These are phyloP conservation scores for Meteorus colon DNA, from an alignment of 2,888 invertebrate genomes.

Conservation along the genomic window DNA sequence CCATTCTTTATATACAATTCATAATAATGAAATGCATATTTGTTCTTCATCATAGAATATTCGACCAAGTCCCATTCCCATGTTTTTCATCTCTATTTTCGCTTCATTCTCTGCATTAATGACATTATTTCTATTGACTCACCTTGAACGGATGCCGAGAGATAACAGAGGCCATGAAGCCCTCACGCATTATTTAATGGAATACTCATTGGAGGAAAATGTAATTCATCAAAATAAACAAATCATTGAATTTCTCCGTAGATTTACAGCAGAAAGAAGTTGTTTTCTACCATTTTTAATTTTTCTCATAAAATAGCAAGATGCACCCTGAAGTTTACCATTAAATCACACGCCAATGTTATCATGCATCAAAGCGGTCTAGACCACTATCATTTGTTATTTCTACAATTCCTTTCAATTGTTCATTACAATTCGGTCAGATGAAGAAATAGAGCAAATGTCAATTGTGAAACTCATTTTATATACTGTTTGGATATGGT, in stretches of 20 bases:
- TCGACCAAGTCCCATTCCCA: too few relatives aligned
- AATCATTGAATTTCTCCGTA: background rate
- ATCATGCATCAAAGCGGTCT: too few relatives aligned
- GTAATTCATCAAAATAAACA: background rate
- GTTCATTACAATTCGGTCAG: background rate
- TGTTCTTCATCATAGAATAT: background rate
- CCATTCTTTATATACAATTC: too few relatives aligned
- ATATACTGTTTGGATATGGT: background rate
- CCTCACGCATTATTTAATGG: background rate
- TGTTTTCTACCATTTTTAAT: background rate
- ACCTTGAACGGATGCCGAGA: background rate
- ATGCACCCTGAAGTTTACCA: background rate
- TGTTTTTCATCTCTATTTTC: too few relatives aligned
- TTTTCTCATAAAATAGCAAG: background rate
- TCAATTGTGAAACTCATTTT: background rate
- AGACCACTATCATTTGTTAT: too few relatives aligned
- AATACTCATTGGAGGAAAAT: background rate
- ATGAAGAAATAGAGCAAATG: background rate
- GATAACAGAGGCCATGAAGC: background rate
- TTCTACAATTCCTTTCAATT: background rate
- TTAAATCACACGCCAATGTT: background rate
- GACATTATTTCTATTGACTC: background rate
- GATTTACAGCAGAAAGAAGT: background rate
- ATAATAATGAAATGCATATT: too few relatives aligned
- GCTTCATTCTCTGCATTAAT: background rate